Base-by-base conservation (phyloP, 2,797 vertebrate species). In the Epinephelus awoara region DNA sequence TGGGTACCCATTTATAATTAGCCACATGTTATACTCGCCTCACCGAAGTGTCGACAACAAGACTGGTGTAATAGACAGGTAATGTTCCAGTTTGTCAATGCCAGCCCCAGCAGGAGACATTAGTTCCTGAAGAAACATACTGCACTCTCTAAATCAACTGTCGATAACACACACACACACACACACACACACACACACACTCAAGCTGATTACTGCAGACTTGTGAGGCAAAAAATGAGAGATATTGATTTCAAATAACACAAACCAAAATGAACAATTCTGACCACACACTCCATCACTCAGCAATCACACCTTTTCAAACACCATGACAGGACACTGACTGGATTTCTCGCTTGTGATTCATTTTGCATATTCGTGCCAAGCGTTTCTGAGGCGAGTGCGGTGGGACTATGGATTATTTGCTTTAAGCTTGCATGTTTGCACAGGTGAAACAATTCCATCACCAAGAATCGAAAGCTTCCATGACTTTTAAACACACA, bases 11-110 rank as follows among this genome's bases (percentile, higher is more conserved):
- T 46, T 72, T 54, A 57, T 59, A 66, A 69, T 56, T 0, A 72
- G 13, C 46, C 4, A 2, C 8, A 40, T 58, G 68, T 25, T 84
- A 64, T 18, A 54, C 38, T 42, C 27, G 17, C 51, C 44, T 49
- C 38, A 49, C 17, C 29, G 7, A 59, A 58, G 56, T 13, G 64
- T 44, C 40, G 49, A 29, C 58, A 49, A 42, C 17, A 23, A 13
- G 29, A 49, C 57, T 14, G 27, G 40, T 51, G 56, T 57, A 73
- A 71, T 10, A 38, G n/a, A 29, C 64, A 59, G 64, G 73, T 68
- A 70, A 82, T 25, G 67, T 51, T 86, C 73, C 44, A 61, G 56
- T 74, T 42, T 58, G 34, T 80, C 54, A 29, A 76, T 61, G 72
- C 10, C 25, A 68, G 29, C 50, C 44, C 52, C 73, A 23, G 21